A percentile compares a stretch with the other conserved stretches of the same genome.
phyloP scores from a whole-genome alignment of 1,140 invertebrate species.

The Cotesia vestalis region DNA sequence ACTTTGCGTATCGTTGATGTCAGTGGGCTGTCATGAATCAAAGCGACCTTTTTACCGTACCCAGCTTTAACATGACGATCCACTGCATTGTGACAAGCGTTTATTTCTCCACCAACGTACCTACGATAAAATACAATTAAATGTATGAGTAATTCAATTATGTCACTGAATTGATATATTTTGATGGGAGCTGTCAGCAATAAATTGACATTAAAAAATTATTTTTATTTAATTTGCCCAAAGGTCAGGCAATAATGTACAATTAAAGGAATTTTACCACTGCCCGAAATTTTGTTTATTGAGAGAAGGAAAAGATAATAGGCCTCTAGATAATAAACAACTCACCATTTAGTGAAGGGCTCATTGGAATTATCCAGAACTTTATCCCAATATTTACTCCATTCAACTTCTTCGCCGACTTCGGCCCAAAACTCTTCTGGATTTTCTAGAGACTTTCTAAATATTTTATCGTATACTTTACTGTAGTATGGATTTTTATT shows the following conservation, averaged over 20 bases:
- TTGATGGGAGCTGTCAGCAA: background rate
- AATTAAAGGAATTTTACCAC: too few species aligned
- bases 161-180: too few species aligned
- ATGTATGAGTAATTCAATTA: background rate
- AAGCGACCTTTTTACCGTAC: slow-evolving; percentile 78
- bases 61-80: slow-evolving; percentile 88
- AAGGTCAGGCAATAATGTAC: too few species aligned
- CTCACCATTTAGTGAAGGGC: slow-evolving; percentile 91
- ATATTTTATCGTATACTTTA: slow-evolving; percentile 73
- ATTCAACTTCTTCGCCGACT: slow-evolving; percentile 76
- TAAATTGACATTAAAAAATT: background rate
- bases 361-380: slow-evolving; percentile 84
- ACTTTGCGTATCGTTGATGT: slow-evolving; percentile 78
- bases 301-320: background rate
- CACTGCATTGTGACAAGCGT: slow-evolving; percentile 91
- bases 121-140: slow-evolving; percentile 57
- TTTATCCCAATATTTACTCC: slow-evolving; percentile 84
- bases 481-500: slow-evolving; percentile 52
- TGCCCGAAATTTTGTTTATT: too few species aligned
- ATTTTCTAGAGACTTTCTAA: slow-evolving; percentile 75
- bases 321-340: background rate
- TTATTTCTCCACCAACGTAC: slow-evolving; percentile 90
- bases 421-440: slow-evolving; percentile 90
- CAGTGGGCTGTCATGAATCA: slow-evolving; percentile 91
- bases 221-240: background rate